Evolutionary conservation across 2,113 vertebrate genomes (phyloP).

Genomic region (Hyla sarda): DNA sequence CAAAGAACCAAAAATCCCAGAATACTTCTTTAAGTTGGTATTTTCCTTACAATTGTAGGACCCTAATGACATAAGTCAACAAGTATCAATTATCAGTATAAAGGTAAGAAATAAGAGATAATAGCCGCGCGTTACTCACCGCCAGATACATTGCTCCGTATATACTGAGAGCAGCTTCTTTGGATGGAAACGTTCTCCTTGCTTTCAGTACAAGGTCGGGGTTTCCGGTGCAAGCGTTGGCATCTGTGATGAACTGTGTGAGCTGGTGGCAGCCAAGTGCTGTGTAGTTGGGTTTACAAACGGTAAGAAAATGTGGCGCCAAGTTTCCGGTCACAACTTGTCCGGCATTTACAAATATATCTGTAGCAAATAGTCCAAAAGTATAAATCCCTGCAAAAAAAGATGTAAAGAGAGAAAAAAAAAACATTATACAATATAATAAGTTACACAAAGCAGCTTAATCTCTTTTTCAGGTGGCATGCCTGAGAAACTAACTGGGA

Average conservation of each 20-base stretch:
- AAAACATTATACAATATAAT: too few species aligned
- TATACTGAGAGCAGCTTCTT: slow-evolving; percentile 94
- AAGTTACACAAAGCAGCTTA: too few species aligned
- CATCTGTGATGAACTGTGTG: slow-evolving; percentile 92
- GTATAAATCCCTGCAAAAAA: slow-evolving; percentile 89
- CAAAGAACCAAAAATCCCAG: too few species aligned
- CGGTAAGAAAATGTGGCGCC: slow-evolving; percentile 94
- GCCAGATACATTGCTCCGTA: slow-evolving; percentile 95
- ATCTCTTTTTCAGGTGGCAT: too few species aligned
- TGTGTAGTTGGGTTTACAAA: slow-evolving; percentile 97
- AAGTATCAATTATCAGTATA: background rate
- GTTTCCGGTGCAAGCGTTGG: slow-evolving; percentile 93
- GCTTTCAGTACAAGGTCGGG: slow-evolving; percentile 89
- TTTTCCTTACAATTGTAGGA: too few species aligned
- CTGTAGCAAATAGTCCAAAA: slow-evolving; percentile 96
- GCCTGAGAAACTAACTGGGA: too few species aligned
- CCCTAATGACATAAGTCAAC: background rate
- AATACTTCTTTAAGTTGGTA: too few species aligned
- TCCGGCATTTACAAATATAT: slow-evolving; percentile 98
- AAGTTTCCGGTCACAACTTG: slow-evolving; percentile 97
- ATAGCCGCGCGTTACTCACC: slow-evolving; percentile 77
- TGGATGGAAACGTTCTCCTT: slow-evolving; percentile 97
- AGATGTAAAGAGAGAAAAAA: slow-evolving; percentile 58
- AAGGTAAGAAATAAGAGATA: slow-evolving; percentile 11
- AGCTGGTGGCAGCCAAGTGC: slow-evolving; percentile 94